phyloP scores from a whole-genome alignment of 2,888 invertebrate species.

The Toxonevra muliebris region DNA sequence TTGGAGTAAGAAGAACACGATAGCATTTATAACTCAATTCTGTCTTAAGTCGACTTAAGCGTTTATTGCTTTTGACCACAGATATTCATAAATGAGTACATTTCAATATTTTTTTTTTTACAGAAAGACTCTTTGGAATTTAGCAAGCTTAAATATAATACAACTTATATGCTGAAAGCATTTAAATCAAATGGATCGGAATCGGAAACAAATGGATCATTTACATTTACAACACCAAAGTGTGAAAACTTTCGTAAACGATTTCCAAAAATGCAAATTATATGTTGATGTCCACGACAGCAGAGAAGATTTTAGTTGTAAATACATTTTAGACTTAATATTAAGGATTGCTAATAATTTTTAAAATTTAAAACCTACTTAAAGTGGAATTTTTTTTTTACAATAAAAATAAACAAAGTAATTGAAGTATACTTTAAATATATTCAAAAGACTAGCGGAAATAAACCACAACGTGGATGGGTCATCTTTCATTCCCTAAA shows the following conservation, averaged over 20 bases:
- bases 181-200: constrained; percentile 40
- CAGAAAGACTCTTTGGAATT: constrained; percentile 63
- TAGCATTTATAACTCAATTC: too few relatives aligned
- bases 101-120: constrained; percentile 31
- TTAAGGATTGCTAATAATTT: not conserved
- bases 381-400: too few relatives aligned
- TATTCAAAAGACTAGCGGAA: too few relatives aligned
- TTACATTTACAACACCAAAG: constrained; percentile 60
- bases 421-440: too few relatives aligned
- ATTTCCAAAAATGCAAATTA: constrained; percentile 60
- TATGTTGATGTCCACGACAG: constrained; percentile 44
- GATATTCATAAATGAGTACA: not conserved
- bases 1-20: too few relatives aligned
- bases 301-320: too few relatives aligned
- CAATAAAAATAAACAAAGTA: too few relatives aligned
- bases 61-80: constrained; percentile 5
- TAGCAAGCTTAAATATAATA: constrained; percentile 60
- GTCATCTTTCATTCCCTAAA: too few relatives aligned
- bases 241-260: constrained; percentile 60
- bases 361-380: too few relatives aligned
- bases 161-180: constrained; percentile 57
- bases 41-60: too few relatives aligned
- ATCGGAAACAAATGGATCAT: constrained; percentile 41
- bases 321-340: too few relatives aligned
- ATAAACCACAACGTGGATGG: too few relatives aligned